These are phyloP conservation scores for Amphimallon solstitiale DNA, from an alignment of 2,888 invertebrate species.

Conservation along the genomic window DNA sequence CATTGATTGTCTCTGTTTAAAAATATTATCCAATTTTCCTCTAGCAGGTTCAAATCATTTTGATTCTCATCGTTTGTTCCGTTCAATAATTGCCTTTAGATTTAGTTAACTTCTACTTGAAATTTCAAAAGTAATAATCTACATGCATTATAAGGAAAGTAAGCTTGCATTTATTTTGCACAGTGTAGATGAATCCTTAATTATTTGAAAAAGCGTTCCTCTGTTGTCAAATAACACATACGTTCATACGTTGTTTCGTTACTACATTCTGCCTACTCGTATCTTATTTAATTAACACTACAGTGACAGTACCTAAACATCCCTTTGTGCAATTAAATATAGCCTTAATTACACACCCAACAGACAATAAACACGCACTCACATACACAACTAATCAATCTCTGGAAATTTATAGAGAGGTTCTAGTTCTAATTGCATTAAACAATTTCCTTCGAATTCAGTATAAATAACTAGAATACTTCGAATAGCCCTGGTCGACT, in stretches of 20 bases:
- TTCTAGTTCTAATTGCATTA: slow-evolving; percentile 10
- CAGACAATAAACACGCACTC: slow-evolving; percentile 21
- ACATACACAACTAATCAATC: slow-evolving; percentile 16
- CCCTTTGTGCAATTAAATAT: slow-evolving; percentile 11
- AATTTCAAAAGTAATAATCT: too few species aligned
- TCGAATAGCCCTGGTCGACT: background rate
- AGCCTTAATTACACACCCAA: slow-evolving; percentile 12
- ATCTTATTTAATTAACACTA: slow-evolving; percentile 8
- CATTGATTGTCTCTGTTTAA: too few species aligned
- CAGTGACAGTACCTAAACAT: slow-evolving; percentile 1
- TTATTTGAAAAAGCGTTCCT: too few species aligned
- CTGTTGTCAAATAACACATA: too few species aligned
- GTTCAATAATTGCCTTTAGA: too few species aligned
- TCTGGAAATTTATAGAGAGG: background rate
- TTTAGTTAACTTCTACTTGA: too few species aligned
- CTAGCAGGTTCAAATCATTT: too few species aligned
- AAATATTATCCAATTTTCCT: too few species aligned
- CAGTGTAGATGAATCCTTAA: too few species aligned
- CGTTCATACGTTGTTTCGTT: background rate
- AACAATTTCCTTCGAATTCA: background rate
- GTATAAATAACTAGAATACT: slow-evolving; percentile 18
- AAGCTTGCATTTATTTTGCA: too few species aligned
- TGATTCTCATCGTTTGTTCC: too few species aligned
- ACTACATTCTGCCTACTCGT: background rate
- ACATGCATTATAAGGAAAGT: too few species aligned